Percentiles rank a stretch among this genome's conserved stretches.
Evolutionary conservation across 2,888 invertebrate genomes (phyloP).

Genomic region (Dascillus cervinus): DNA sequence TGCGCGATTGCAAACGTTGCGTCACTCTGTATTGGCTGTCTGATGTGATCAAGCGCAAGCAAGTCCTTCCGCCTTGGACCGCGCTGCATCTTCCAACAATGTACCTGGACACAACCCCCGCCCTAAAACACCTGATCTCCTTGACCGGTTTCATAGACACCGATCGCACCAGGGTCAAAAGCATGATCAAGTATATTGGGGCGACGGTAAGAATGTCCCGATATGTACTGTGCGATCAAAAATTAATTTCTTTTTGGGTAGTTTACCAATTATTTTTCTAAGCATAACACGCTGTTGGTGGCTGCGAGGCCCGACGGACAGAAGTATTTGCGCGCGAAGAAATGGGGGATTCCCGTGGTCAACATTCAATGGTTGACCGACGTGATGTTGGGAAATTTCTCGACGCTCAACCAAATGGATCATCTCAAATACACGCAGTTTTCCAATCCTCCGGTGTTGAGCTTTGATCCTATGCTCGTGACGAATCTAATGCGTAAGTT

Average conservation of each 20-base stretch:
- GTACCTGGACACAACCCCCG: constrained; percentile 59
- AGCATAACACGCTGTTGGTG: constrained; percentile 70
- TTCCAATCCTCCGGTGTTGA: constrained; percentile 62
- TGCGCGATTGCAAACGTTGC: constrained; percentile 60
- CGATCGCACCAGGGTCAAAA: constrained; percentile 71
- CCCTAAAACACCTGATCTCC: constrained; percentile 69
- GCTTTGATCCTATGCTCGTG: constrained; percentile 78
- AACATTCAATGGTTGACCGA: constrained; percentile 93
- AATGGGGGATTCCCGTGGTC: constrained; percentile 87
- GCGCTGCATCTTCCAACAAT: constrained; percentile 81
- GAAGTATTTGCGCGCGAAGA: constrained; percentile 83
- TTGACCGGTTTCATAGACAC: constrained; percentile 86
- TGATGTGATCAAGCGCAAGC: constrained; percentile 79
- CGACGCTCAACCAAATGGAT: constrained; percentile 71
- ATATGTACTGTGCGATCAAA: neutral
- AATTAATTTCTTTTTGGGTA: constrained; percentile 30
- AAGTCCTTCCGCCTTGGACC: constrained; percentile 87
- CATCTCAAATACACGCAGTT: constrained; percentile 85
- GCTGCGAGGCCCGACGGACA: constrained; percentile 77
- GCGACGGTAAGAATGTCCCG: constrained; percentile 76
- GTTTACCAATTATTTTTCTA: constrained; percentile 67
- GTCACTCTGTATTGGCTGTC: constrained; percentile 87
- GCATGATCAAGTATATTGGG: constrained; percentile 79
- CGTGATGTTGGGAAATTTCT: constrained; percentile 80
- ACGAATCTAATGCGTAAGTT: constrained; percentile 84